Evolutionary conservation across 2,888 invertebrate species (phyloP).

Genomic region (Papilio protenor): DNA sequence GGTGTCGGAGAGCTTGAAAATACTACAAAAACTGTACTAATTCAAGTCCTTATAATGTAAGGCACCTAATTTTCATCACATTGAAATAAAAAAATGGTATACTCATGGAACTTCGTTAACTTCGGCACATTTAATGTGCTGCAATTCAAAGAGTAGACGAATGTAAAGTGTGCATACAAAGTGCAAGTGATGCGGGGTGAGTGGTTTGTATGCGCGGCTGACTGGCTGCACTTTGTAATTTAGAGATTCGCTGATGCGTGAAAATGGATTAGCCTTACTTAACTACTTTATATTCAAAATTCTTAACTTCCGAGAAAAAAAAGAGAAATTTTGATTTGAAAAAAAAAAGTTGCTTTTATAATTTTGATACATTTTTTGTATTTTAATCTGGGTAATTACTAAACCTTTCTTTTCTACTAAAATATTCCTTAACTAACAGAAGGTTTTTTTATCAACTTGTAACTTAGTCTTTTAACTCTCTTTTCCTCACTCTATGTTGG

Average conservation of each 20-base stretch:
- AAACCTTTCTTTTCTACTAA: background rate
- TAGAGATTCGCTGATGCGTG: slow-evolving; percentile 72
- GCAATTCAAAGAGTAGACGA: slow-evolving; percentile 60
- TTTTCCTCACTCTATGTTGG: background rate
- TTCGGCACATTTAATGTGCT: slow-evolving; percentile 52
- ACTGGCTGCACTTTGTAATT: slow-evolving; percentile 64
- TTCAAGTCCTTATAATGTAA: no score
- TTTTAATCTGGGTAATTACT: no score
- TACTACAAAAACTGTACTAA: no score
- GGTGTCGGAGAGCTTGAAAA: no score
- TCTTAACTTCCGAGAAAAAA: slow-evolving; percentile 17
- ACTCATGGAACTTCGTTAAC: background rate
- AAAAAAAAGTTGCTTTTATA: no score
- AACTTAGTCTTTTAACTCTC: background rate
- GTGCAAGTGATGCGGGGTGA: slow-evolving; percentile 77
- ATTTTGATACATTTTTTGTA: no score
- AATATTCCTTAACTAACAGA: background rate
- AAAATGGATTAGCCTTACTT: slow-evolving; percentile 66
- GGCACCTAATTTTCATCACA: background rate
- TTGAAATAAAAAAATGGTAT: background rate
- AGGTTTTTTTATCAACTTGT: background rate
- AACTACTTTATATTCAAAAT: slow-evolving; percentile 34
- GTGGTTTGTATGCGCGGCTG: slow-evolving; percentile 59
- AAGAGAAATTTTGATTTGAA: background rate
- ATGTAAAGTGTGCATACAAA: slow-evolving; percentile 79